A percentile compares a stretch with the other conserved stretches of the same genome.
These are phyloP conservation scores for Buteo buteo DNA, from an alignment of 2,113 vertebrate species.

Conservation along the genomic window DNA sequence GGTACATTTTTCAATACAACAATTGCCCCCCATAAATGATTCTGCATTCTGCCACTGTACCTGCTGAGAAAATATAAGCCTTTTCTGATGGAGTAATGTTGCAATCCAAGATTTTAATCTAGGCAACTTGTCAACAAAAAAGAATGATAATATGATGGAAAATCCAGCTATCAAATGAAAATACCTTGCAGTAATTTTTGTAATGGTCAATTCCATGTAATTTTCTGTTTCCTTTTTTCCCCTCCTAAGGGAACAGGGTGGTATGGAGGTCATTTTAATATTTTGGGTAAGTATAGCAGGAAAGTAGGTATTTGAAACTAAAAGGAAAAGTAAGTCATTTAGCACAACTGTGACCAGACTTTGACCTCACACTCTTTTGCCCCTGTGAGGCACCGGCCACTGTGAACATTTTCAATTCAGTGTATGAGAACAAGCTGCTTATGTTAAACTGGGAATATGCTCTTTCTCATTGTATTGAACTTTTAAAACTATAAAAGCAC, in stretches of 20 bases:
- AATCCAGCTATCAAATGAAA: conserved; percentile 64
- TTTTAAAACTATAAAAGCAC: neutral
- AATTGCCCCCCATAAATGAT: neutral
- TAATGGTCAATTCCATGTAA: conserved; percentile 46
- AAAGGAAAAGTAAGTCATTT: conserved; percentile 26
- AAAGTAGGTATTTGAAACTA: conserved; percentile 35
- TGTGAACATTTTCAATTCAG: neutral
- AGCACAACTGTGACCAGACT: neutral
- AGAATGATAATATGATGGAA: conserved; percentile 53
- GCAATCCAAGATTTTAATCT: conserved; percentile 72
- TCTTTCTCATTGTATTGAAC: neutral
- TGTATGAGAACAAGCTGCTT: neutral
- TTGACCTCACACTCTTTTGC: neutral
- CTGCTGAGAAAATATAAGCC: conserved; percentile 44
- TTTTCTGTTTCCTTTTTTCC: conserved; percentile 40
- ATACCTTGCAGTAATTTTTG: conserved; percentile 57
- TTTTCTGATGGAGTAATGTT: conserved; percentile 60
- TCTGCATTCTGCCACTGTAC: conserved; percentile 30
- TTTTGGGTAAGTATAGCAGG: conserved; percentile 51
- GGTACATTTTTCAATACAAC: conserved; percentile 62
- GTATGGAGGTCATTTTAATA: conserved; percentile 64
- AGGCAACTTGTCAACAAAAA: conserved; percentile 64
- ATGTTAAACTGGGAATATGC: neutral
- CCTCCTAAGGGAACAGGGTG: neutral
- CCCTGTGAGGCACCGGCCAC: neutral